Evolutionary conservation across 2,113 vertebrate genomes (phyloP).

Genomic region (Pyxicephalus adspersus): DNA sequence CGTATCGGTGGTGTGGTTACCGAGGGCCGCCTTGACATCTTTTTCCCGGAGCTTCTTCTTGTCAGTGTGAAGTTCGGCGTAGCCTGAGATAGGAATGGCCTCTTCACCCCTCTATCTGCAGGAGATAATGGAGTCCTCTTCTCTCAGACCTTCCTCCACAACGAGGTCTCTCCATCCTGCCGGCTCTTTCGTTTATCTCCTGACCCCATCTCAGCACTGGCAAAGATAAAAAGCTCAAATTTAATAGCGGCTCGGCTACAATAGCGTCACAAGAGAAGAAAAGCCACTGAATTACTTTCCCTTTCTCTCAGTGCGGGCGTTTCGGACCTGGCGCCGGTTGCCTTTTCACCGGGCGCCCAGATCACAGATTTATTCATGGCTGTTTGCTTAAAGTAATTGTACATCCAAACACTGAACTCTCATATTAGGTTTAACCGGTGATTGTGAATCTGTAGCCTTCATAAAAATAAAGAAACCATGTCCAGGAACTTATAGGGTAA

Average conservation of each 20-base stretch:
- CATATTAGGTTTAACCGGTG: too few species aligned
- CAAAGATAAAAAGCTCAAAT: slow-evolving; percentile 26
- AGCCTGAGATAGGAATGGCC: slow-evolving; percentile 23
- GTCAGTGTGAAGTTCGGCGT: background rate
- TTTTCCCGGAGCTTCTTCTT: background rate
- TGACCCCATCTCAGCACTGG: slow-evolving; percentile 19
- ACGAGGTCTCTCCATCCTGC: slow-evolving; percentile 19
- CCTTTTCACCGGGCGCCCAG: background rate
- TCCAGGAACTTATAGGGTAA: too few species aligned
- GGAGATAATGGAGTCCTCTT: slow-evolving; percentile 30
- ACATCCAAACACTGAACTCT: too few species aligned
- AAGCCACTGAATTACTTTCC: background rate
- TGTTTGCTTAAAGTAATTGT: too few species aligned
- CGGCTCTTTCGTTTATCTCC: slow-evolving; percentile 31
- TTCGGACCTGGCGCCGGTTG: background rate
- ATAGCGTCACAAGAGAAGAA: slow-evolving; percentile 17
- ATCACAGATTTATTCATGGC: background rate
- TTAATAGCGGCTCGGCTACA: slow-evolving; percentile 14
- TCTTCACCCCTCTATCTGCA: slow-evolving; percentile 16
- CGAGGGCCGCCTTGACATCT: background rate
- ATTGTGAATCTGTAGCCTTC: too few species aligned
- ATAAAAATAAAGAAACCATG: too few species aligned
- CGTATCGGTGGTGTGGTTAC: background rate
- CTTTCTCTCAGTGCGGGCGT: background rate
- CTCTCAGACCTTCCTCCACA: slow-evolving; percentile 17